A percentile compares a stretch with the other conserved stretches of the same genome.
Evolutionary conservation across 2,113 vertebrate species (phyloP).

Genomic region (Cyprinodon brontotheroides): DNA sequence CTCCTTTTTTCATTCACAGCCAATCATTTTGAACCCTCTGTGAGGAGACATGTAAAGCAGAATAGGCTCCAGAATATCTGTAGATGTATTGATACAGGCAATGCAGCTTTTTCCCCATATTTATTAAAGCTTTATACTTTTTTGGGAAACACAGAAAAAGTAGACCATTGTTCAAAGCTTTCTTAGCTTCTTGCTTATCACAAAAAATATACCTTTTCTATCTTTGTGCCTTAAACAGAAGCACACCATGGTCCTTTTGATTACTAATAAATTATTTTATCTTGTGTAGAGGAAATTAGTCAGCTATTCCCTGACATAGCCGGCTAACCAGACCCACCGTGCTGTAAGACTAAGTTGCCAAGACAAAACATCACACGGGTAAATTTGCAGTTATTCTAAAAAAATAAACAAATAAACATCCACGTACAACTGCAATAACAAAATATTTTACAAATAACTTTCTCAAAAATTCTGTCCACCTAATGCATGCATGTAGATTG

Average conservation of each 20-base stretch:
- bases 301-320: not conserved
- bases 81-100: not conserved
- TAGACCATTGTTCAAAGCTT: not conserved
- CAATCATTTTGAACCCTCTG: conserved; percentile 24
- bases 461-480: not conserved
- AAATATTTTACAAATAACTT: not conserved
- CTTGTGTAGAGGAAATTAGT: not conserved
- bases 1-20: conserved; percentile 58
- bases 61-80: conserved; percentile 45
- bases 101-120: not conserved
- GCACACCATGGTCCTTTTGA: too few species aligned
- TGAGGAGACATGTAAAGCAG: conserved; percentile 46
- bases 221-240: too few species aligned
- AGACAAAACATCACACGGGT: not conserved
- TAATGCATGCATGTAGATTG: not conserved
- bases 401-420: too few species aligned
- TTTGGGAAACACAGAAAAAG: not conserved
- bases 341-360: not conserved
- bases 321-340: not conserved
- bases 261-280: not conserved
- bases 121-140: not conserved
- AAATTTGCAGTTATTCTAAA: too few species aligned
- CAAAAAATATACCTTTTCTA: too few species aligned
- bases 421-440: too few species aligned
- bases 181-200: not conserved